Evolutionary conservation across 2,113 vertebrate genomes (phyloP).

Genomic region (Proterorhinus semilunaris): DNA sequence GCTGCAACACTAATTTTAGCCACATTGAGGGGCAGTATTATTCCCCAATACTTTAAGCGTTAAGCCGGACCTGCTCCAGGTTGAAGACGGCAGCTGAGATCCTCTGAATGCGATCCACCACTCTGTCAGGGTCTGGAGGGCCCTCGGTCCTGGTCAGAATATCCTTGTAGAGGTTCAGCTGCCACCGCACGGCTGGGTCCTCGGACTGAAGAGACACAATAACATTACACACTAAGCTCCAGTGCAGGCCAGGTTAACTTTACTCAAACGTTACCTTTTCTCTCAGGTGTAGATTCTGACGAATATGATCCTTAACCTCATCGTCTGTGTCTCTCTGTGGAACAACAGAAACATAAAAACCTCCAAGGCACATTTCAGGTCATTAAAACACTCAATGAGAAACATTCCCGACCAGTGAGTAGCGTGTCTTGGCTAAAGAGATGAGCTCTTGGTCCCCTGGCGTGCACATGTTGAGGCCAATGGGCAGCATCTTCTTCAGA

Average conservation of each 20-base stretch:
- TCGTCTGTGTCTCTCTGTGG: slow-evolving; percentile 94
- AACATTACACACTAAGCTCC: neutral
- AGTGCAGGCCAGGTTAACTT: neutral
- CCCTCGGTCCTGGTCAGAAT: slow-evolving; percentile 84
- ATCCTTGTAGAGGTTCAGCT: slow-evolving; percentile 94
- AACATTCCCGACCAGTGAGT: slow-evolving; percentile 81
- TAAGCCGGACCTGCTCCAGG: slow-evolving; percentile 81
- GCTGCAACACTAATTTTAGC: too few relatives aligned
- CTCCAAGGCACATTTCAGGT: neutral
- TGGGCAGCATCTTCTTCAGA: slow-evolving; percentile 98
- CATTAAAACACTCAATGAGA: neutral
- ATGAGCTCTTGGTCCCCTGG: slow-evolving; percentile 98
- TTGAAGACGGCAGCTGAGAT: slow-evolving; percentile 97
- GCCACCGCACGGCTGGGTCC: slow-evolving; percentile 96
- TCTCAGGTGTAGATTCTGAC: slow-evolving; percentile 91
- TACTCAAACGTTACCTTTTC: slow-evolving; percentile 80
- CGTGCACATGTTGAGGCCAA: slow-evolving; percentile 98
- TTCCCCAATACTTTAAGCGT: neutral
- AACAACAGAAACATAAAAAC: slow-evolving; percentile 31
- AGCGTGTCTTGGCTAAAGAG: slow-evolving; percentile 89
- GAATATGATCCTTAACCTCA: slow-evolving; percentile 93
- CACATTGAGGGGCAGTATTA: too few relatives aligned
- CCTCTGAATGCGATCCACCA: slow-evolving; percentile 92
- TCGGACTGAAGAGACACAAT: slow-evolving; percentile 79
- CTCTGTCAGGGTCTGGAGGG: slow-evolving; percentile 83